A percentile compares a stretch with the other conserved stretches of the same genome.
Evolutionary conservation across 64 coral and sea anemone species (phyloP).

Genomic region (Dendronephthya gigantea): DNA sequence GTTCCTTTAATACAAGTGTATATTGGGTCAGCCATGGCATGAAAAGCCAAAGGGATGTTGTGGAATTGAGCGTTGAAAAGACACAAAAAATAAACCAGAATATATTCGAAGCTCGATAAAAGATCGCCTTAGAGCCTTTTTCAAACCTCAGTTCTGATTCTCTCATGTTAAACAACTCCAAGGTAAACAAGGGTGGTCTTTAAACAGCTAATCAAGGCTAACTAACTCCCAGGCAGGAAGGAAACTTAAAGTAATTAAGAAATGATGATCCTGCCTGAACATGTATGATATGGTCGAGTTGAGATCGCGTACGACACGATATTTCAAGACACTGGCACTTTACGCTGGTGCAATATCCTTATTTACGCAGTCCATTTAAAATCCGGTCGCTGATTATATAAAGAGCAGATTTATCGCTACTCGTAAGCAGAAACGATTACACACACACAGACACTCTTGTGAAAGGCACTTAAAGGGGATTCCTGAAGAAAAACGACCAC

Average conservation of each 20-base stretch:
- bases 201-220: not conserved
- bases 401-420: not conserved
- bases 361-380: not conserved
- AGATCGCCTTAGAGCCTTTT: not conserved
- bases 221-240: not conserved
- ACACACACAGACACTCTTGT: not conserved
- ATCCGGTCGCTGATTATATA: not conserved
- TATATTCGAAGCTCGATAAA: not conserved
- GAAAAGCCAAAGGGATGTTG: not conserved
- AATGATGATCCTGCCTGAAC: not conserved
- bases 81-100: not conserved
- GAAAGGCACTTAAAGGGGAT: slow-evolving; percentile 1
- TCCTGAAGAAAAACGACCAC: not conserved
- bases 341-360: not conserved
- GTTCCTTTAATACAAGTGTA: not conserved
- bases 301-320: not conserved
- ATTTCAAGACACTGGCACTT: not conserved
- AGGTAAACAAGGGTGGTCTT: not conserved
- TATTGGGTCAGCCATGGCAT: not conserved
- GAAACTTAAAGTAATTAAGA: not conserved
- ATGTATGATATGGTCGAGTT: not conserved
- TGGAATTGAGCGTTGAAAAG: not conserved
- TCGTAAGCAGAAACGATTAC: not conserved
- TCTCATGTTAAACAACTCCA: not conserved
- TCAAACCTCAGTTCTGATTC: not conserved